phyloP scores from a whole-genome alignment of 2,888 invertebrate species.

The Ethmia dodecea region DNA sequence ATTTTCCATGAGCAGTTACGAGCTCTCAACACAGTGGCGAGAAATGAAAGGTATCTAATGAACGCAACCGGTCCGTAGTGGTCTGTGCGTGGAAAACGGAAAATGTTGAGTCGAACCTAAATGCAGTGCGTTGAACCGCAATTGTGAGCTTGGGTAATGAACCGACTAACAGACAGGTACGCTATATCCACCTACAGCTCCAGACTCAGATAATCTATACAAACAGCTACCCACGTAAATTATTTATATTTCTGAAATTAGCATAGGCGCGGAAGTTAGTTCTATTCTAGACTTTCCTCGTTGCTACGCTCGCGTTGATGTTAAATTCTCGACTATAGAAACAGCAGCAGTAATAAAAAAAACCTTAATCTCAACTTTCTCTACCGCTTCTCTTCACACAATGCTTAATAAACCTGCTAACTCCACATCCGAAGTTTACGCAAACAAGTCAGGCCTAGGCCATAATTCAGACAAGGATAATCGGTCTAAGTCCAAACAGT shows the following conservation, averaged over 20 bases:
- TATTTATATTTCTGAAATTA: constrained; percentile 26
- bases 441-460: constrained; percentile 1
- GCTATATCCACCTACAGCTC: too few relatives aligned
- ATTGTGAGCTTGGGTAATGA: constrained; percentile 38
- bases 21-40: too few relatives aligned
- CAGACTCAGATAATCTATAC: too few relatives aligned
- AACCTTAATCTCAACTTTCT: too few relatives aligned
- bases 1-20: too few relatives aligned
- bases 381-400: too few relatives aligned
- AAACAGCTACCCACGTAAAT: constrained; percentile 30
- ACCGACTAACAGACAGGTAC: constrained; percentile 33
- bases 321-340: too few relatives aligned
- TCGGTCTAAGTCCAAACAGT: constrained; percentile 23
- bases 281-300: not conserved
- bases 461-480: constrained; percentile 6
- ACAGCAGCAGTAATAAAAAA: too few relatives aligned
- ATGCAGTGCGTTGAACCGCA: constrained; percentile 55
- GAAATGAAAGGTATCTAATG: too few relatives aligned
- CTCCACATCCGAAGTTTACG: not conserved
- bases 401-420: not conserved
- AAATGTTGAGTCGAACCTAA: constrained; percentile 48
- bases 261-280: too few relatives aligned
- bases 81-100: constrained; percentile 47
- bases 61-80: not conserved
- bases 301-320: too few relatives aligned